Conservation (phyloP, 2,113 vertebrate genomes). For the Oceanites oceanicus region DNA sequence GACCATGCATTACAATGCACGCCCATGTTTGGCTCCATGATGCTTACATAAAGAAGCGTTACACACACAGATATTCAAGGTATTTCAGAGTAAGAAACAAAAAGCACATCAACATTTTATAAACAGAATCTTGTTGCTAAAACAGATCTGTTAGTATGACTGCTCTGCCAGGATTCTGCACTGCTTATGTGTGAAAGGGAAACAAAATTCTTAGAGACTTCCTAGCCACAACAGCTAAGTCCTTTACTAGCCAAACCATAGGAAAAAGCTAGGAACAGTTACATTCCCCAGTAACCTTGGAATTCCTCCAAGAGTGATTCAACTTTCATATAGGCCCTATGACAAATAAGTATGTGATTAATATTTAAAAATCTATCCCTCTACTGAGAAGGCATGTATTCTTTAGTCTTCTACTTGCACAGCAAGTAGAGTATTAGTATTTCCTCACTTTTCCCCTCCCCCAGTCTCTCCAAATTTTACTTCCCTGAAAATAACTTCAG, state of each 20-base stretch:
- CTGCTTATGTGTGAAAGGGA: not conserved
- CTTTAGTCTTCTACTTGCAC: not conserved
- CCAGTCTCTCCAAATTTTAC: not conserved
- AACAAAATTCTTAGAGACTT: not conserved
- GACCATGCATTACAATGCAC: not conserved
- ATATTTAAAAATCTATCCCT: not conserved
- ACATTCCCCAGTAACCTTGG: not conserved
- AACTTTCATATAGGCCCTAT: not conserved
- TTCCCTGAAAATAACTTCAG: not conserved
- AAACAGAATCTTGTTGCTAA: not conserved
- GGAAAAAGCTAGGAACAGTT: not conserved
- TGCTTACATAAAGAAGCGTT: not conserved
- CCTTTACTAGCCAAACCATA: not conserved
- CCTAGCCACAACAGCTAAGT: not conserved
- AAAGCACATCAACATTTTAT: not conserved
- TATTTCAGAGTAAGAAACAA: not conserved
- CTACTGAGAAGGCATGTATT: not conserved
- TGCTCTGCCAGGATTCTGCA: conserved; percentile 8
- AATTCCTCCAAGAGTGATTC: not conserved
- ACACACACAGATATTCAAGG: not conserved
- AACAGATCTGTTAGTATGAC: not conserved
- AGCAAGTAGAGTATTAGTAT: not conserved
- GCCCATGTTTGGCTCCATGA: not conserved
- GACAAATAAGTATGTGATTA: not conserved
- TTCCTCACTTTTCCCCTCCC: not conserved